A percentile compares a stretch with the other conserved stretches of the same genome.
phyloP scores from a whole-genome alignment of 1,140 invertebrate species.

The Pachyrhynchus sulphureomaculatus region DNA sequence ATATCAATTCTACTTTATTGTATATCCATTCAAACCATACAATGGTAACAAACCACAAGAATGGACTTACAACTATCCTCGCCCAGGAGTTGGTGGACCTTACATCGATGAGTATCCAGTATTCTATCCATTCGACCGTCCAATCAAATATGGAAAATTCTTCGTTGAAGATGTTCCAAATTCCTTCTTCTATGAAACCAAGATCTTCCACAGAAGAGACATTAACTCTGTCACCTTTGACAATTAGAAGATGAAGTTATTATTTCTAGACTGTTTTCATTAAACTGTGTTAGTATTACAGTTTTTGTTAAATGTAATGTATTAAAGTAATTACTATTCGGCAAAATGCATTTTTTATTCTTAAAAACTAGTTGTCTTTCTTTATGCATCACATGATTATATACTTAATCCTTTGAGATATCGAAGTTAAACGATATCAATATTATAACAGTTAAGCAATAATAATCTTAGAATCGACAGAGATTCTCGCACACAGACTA shows the following conservation, averaged over 20 bases:
- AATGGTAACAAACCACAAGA: constrained; percentile 16
- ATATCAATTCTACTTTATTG: constrained; percentile 66
- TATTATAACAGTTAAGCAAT: too few relatives aligned
- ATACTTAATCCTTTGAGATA: too few relatives aligned
- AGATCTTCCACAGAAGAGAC: constrained; percentile 57
- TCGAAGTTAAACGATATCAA: too few relatives aligned
- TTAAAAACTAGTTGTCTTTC: too few relatives aligned
- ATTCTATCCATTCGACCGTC: constrained; percentile 54
- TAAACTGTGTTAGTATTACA: too few relatives aligned
- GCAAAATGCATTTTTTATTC: too few relatives aligned
- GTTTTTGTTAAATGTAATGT: too few relatives aligned
- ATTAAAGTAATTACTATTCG: too few relatives aligned
- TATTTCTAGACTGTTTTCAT: too few relatives aligned
- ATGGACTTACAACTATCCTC: constrained; percentile 44
- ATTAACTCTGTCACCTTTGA: constrained; percentile 21
- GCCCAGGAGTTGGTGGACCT: constrained; percentile 50
- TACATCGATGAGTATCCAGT: constrained; percentile 38
- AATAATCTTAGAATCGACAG: too few relatives aligned
- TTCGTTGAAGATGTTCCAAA: constrained; percentile 51
- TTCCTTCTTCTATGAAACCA: constrained; percentile 50
- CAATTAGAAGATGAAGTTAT: neutral
- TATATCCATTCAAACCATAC: constrained; percentile 55
- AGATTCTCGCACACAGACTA: too few relatives aligned
- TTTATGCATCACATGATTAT: too few relatives aligned
- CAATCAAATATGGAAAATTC: constrained; percentile 47